Evolutionary conservation across 2,113 vertebrate genomes (phyloP).

Genomic region (Pseudorhombus dupliciocellatus): DNA sequence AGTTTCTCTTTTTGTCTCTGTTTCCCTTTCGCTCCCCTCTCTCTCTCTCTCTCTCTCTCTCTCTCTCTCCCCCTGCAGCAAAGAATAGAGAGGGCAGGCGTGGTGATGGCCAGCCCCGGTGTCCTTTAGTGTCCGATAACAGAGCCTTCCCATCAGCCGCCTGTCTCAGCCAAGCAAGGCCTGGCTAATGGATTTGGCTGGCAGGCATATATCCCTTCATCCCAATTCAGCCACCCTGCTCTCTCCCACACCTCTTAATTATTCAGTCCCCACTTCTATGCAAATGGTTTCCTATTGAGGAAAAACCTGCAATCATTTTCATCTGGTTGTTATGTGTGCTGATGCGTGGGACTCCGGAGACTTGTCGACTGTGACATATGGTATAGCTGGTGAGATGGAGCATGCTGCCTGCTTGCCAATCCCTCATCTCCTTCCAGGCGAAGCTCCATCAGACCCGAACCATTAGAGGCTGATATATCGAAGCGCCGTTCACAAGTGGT

Average conservation of each 20-base stretch:
- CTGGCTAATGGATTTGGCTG: constrained; percentile 85
- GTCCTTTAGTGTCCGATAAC: constrained; percentile 84
- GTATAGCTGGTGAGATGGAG: constrained; percentile 73
- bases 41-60: constrained; percentile 41
- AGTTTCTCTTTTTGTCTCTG: constrained; percentile 66
- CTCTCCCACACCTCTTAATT: constrained; percentile 82
- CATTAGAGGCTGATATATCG: constrained; percentile 83
- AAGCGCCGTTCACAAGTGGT: constrained; percentile 77
- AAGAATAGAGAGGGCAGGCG: constrained; percentile 62
- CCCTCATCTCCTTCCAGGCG: constrained; percentile 80
- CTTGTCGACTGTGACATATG: constrained; percentile 79
- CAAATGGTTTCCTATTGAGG: constrained; percentile 79
- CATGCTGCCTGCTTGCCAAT: constrained; percentile 69
- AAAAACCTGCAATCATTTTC: constrained; percentile 68
- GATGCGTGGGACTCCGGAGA: constrained; percentile 74
- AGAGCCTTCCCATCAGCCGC: constrained; percentile 74
- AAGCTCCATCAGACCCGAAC: constrained; percentile 82
- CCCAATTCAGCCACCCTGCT: constrained; percentile 74
- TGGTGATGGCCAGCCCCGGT: constrained; percentile 69
- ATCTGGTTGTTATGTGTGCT: constrained; percentile 77
- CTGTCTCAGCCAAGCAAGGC: constrained; percentile 69
- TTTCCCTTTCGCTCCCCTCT: constrained; percentile 43
- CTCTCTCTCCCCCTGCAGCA: constrained; percentile 60
- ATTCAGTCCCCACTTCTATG: constrained; percentile 83
- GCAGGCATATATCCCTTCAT: constrained; percentile 82